phyloP scores from a whole-genome alignment of 2,888 invertebrate genomes.

The Archips xylosteana region DNA sequence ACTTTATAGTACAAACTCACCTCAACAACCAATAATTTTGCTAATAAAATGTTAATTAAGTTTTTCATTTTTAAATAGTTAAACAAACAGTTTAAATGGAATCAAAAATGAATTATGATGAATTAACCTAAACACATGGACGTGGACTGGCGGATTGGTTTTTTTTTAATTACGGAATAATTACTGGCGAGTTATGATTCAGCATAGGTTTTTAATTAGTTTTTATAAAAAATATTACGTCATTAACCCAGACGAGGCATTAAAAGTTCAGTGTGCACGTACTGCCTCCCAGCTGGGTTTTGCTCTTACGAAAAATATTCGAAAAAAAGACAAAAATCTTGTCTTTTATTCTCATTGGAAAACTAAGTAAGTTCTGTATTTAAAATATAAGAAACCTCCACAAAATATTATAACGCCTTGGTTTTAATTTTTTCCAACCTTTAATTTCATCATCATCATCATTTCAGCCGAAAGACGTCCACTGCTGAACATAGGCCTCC shows the following conservation, averaged over 20 bases:
- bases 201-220: constrained; percentile 20
- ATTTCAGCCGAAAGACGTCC: too few species aligned
- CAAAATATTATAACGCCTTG: too few species aligned
- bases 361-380: background rate
- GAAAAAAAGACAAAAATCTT: background rate
- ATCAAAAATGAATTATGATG: background rate
- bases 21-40: constrained; percentile 20
- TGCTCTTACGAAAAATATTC: background rate
- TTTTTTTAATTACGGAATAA: constrained; percentile 14
- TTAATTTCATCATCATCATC: too few species aligned
- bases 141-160: constrained; percentile 3
- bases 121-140: constrained; percentile 9
- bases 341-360: background rate
- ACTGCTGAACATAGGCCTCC: too few species aligned
- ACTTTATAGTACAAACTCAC: background rate
- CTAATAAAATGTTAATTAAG: constrained; percentile 30
- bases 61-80: constrained; percentile 9
- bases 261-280: background rate
- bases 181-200: constrained; percentile 10
- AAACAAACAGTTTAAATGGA: constrained; percentile 22
- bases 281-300: constrained; percentile 1
- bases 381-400: too few species aligned
- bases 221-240: constrained; percentile 13
- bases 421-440: too few species aligned
- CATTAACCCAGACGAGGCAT: constrained; percentile 12